Percentiles rank a stretch among this genome's conserved stretches.
phyloP scores from a whole-genome alignment of 2,113 vertebrate species.

The Fulica atra region DNA sequence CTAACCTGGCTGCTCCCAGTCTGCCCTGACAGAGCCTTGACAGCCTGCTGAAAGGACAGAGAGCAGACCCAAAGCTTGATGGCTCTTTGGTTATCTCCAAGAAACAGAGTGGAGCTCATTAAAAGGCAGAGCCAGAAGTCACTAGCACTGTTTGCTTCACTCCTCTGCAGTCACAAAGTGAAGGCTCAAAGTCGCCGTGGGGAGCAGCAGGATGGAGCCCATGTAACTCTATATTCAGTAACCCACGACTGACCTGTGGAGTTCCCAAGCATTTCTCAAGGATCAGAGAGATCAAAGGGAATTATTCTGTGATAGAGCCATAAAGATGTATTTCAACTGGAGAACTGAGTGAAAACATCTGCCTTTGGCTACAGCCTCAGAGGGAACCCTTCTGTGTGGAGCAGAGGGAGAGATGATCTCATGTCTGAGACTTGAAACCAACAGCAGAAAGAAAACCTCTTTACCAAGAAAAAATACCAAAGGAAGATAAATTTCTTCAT shows the following conservation, averaged over 20 bases:
- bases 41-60: background rate
- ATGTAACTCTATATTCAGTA: slow-evolving; percentile 20
- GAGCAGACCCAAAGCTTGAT: slow-evolving; percentile 11
- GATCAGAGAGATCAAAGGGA: slow-evolving; percentile 3
- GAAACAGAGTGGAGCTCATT: slow-evolving; percentile 22
- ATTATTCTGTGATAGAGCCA: slow-evolving; percentile 55
- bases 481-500: slow-evolving; percentile 16
- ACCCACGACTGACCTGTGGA: slow-evolving; percentile 39
- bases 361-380: background rate
- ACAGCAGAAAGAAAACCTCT: slow-evolving; percentile 67
- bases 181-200: background rate
- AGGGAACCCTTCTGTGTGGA: too few species aligned
- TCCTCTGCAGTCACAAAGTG: background rate
- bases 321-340: slow-evolving; percentile 44
- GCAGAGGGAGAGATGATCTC: slow-evolving; percentile 49
- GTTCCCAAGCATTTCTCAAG: slow-evolving; percentile 59
- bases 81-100: slow-evolving; percentile 48
- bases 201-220: slow-evolving; percentile 25
- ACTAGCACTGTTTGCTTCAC: background rate
- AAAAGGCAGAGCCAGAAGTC: slow-evolving; percentile 41
- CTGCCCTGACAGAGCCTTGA: background rate
- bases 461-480: slow-evolving; percentile 28
- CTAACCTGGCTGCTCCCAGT: background rate
- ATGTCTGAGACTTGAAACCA: slow-evolving; percentile 53
- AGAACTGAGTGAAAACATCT: slow-evolving; percentile 60